These are phyloP conservation scores for Aphidoletes aphidimyza DNA, from an alignment of 2,888 invertebrate species.

Conservation along the genomic window DNA sequence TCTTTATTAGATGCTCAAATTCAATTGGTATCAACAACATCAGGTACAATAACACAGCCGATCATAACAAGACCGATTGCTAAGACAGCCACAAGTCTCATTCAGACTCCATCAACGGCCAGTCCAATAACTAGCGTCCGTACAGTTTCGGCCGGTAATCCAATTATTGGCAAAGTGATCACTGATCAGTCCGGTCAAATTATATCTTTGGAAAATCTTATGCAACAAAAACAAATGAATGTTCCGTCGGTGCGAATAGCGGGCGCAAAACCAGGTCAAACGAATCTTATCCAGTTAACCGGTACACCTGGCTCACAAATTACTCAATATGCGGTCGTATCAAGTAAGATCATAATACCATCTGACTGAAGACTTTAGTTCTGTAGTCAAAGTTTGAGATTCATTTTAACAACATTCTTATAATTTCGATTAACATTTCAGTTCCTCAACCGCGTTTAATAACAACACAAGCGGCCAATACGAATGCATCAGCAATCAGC, in stretches of 20 bases:
- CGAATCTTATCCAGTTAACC: constrained; percentile 69
- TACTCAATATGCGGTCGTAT: constrained; percentile 68
- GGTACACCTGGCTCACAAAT: constrained; percentile 64
- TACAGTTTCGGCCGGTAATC: constrained; percentile 59
- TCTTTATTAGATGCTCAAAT: constrained; percentile 38
- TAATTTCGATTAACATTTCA: constrained; percentile 59
- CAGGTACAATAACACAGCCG: background rate
- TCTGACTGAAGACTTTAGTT: background rate
- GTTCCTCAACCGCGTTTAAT: constrained; percentile 62
- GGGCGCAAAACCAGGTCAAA: constrained; percentile 66
- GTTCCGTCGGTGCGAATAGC: constrained; percentile 68
- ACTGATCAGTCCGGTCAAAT: constrained; percentile 72
- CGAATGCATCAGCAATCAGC: constrained; percentile 56
- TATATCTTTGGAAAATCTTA: constrained; percentile 64
- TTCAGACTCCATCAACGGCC: constrained; percentile 56
- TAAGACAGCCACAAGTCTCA: constrained; percentile 15
- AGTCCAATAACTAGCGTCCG: constrained; percentile 55
- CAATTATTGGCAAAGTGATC: constrained; percentile 78
- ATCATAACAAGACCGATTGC: background rate
- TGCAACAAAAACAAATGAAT: constrained; percentile 62
- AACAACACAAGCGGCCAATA: constrained; percentile 59
- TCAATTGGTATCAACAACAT: background rate
- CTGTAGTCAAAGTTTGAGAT: too few species aligned
- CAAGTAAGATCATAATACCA: too few species aligned
- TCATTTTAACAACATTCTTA: too few species aligned